These are phyloP conservation scores for Stegophylla sp. DNA, from an alignment of 2,888 invertebrate species.

Conservation along the genomic window DNA sequence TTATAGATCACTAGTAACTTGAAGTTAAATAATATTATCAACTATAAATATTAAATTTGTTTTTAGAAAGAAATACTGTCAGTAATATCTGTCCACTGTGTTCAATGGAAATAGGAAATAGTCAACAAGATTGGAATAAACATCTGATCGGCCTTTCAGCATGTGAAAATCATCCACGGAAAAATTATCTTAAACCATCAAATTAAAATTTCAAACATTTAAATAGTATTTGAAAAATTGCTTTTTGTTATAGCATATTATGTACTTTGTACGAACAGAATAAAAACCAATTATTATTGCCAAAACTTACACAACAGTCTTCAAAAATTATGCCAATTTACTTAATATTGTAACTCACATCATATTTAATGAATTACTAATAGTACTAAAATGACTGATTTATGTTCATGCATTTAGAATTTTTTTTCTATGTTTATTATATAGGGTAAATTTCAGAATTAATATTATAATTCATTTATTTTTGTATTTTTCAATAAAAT, in stretches of 20 bases:
- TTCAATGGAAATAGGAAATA: constrained; percentile 25
- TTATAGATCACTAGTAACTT: too few species aligned
- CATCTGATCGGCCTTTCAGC: constrained; percentile 19
- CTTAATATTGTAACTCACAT: constrained; percentile 4
- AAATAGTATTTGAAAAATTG: background rate
- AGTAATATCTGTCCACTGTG: constrained; percentile 34
- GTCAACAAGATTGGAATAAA: constrained; percentile 49
- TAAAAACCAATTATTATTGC: constrained; percentile 18
- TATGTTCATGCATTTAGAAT: constrained; percentile 30
- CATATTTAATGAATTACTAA: background rate
- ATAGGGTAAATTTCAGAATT: constrained; percentile 3
- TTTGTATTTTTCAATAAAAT: constrained; percentile 36
- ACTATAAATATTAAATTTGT: background rate
- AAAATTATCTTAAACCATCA: constrained; percentile 36
- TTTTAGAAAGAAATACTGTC: constrained; percentile 40
- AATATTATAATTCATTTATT: constrained; percentile 24
- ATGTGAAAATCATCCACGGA: constrained; percentile 48
- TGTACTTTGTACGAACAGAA: background rate
- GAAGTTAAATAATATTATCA: background rate
- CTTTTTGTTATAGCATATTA: constrained; percentile 7
- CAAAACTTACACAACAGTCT: constrained; percentile 33
- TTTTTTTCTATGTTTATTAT: background rate
- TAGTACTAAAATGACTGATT: constrained; percentile 54
- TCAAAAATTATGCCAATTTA: constrained; percentile 34
- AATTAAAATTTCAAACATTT: background rate